Evolutionary conservation across 2,888 invertebrate species (phyloP).

Genomic region (Microctonus hyperodae): DNA sequence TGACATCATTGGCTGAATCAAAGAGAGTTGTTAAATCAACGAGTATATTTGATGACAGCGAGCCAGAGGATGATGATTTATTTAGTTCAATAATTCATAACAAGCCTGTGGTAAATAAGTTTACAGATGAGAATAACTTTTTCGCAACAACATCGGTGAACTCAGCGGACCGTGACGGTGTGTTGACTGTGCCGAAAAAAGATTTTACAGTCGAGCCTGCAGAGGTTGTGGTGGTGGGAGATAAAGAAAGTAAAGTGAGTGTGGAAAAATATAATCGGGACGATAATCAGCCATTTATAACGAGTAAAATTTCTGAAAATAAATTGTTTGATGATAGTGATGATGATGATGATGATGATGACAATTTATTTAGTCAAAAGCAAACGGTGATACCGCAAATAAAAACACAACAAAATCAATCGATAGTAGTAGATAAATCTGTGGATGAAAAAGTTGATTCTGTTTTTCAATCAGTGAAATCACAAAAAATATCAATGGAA

Average conservation of each 20-base stretch:
- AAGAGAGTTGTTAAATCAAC: constrained; percentile 25
- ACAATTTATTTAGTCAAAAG: constrained; percentile 46
- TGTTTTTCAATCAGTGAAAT: constrained; percentile 19
- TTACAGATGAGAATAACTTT: constrained; percentile 33
- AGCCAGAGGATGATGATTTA: constrained; percentile 42
- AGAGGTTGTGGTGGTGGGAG: constrained; percentile 22
- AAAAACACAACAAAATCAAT: constrained; percentile 9
- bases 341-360: constrained; percentile 46
- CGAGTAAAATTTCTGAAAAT: constrained; percentile 13
- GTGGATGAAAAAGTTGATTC: constrained; percentile 9
- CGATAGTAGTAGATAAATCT: neutral
- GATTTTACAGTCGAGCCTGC: constrained; percentile 34
- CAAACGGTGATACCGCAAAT: neutral
- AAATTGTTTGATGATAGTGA: constrained; percentile 44
- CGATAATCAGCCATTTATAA: constrained; percentile 19
- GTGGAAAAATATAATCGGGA: constrained; percentile 22
- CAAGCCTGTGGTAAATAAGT: constrained; percentile 21
- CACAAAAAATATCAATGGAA: constrained; percentile 11
- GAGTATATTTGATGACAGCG: constrained; percentile 53
- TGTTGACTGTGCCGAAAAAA: constrained; percentile 40
- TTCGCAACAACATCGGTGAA: constrained; percentile 34
- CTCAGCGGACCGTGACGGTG: constrained; percentile 30
- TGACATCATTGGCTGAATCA: neutral
- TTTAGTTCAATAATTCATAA: constrained; percentile 33
- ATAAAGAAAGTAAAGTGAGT: constrained; percentile 29